Percentiles rank a stretch among this genome's conserved stretches.
phyloP scores from a whole-genome alignment of 2,888 invertebrate species.

The Pharmacophagus antenor region DNA sequence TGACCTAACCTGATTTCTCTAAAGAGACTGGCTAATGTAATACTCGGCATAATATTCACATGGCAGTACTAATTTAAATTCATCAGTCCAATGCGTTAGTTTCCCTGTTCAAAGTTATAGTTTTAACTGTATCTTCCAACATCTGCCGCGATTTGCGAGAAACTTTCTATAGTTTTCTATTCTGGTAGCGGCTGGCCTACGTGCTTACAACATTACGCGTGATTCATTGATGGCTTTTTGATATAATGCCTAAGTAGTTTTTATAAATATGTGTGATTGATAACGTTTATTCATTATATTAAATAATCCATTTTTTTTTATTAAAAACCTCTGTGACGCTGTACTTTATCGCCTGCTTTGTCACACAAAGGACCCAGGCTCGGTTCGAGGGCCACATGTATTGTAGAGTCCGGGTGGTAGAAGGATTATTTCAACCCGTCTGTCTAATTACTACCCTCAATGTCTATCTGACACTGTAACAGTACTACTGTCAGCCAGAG shows the following conservation, averaged over 20 bases:
- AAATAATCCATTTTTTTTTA: no score
- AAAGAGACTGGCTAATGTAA: slow-evolving; percentile 5
- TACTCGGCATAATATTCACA: slow-evolving; percentile 19
- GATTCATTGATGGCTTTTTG: slow-evolving; percentile 7
- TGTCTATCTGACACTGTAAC: no score
- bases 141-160: slow-evolving; percentile 35
- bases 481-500: no score
- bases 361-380: no score
- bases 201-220: slow-evolving; percentile 32
- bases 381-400: no score
- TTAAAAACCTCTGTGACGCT: no score
- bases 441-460: no score
- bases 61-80: slow-evolving; percentile 20
- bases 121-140: slow-evolving; percentile 25
- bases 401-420: no score
- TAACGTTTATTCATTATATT: slow-evolving; percentile 11
- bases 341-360: no score
- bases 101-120: slow-evolving; percentile 18
- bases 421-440: no score
- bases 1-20: slow-evolving; percentile 20
- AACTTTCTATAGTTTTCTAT: slow-evolving; percentile 41
- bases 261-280: slow-evolving; percentile 21
- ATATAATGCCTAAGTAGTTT: slow-evolving; percentile 6
- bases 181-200: slow-evolving; percentile 35
- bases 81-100: slow-evolving; percentile 22